Evolutionary conservation across 2,888 invertebrate genomes (phyloP).

Genomic region (Eupithecia inturbata): DNA sequence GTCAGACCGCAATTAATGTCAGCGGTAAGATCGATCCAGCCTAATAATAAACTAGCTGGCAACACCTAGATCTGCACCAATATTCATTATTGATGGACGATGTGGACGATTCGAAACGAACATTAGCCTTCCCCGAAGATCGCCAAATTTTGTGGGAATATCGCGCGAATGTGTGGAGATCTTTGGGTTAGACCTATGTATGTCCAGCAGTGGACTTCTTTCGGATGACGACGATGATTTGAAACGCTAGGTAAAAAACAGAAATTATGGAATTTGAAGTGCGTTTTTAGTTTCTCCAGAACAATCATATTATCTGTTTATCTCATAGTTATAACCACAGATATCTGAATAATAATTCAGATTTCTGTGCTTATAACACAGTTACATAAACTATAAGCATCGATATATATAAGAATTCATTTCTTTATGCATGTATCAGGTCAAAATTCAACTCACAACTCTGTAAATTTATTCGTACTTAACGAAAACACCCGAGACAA

Average conservation of each 20-base stretch:
- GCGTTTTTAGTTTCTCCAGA: too few relatives aligned
- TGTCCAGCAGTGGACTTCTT: too few relatives aligned
- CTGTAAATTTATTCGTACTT: slow-evolving; percentile 16
- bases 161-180: neutral
- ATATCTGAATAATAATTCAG: too few relatives aligned
- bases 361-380: too few relatives aligned
- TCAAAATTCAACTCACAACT: slow-evolving; percentile 14
- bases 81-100: neutral
- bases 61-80: slow-evolving; percentile 11
- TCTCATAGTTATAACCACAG: too few relatives aligned
- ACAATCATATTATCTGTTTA: too few relatives aligned
- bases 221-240: too few relatives aligned
- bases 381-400: too few relatives aligned
- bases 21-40: slow-evolving; percentile 63
- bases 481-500: slow-evolving; percentile 18
- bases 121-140: neutral
- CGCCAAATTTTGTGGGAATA: neutral
- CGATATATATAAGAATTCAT: too few relatives aligned
- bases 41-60: slow-evolving; percentile 58
- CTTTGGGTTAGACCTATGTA: too few relatives aligned
- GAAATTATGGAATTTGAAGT: too few relatives aligned
- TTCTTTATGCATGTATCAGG: neutral
- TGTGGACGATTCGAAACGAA: neutral
- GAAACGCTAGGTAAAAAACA: too few relatives aligned
- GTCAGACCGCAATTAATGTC: slow-evolving; percentile 68